Percentiles rank a stretch among this genome's conserved stretches.
These are phyloP conservation scores for Spheniscus humboldti DNA, from an alignment of 2,797 vertebrate genomes.

Conservation along the genomic window DNA sequence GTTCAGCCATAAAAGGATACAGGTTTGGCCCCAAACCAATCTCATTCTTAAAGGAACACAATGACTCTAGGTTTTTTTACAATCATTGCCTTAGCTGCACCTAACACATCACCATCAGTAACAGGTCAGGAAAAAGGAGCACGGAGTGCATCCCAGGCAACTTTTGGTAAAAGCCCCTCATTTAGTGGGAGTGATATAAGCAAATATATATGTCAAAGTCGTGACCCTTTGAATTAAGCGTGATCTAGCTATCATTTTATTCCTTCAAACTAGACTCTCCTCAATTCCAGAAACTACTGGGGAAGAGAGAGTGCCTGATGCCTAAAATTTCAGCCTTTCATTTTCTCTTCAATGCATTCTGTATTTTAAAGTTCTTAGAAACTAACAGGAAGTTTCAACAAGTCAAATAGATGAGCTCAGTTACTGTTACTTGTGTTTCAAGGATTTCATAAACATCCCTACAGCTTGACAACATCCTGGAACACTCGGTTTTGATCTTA, in stretches of 20 bases:
- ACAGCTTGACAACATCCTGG: background rate
- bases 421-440: background rate
- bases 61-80: background rate
- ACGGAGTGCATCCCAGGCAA: background rate
- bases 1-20: background rate
- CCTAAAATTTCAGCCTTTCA: background rate
- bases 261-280: background rate
- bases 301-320: background rate
- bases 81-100: background rate
- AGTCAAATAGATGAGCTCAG: background rate
- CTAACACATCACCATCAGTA: background rate
- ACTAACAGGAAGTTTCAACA: background rate
- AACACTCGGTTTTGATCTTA: background rate
- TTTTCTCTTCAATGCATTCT: background rate
- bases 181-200: background rate
- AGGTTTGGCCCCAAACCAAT: background rate
- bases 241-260: background rate
- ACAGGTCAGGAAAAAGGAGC: background rate
- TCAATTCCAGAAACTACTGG: background rate
- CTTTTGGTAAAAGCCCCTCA: background rate
- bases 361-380: background rate
- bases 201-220: background rate
- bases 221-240: background rate
- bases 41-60: background rate
- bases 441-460: background rate